Evolutionary conservation across 2,797 vertebrate species (phyloP).

Genomic region (Sebastes hubbsi): DNA sequence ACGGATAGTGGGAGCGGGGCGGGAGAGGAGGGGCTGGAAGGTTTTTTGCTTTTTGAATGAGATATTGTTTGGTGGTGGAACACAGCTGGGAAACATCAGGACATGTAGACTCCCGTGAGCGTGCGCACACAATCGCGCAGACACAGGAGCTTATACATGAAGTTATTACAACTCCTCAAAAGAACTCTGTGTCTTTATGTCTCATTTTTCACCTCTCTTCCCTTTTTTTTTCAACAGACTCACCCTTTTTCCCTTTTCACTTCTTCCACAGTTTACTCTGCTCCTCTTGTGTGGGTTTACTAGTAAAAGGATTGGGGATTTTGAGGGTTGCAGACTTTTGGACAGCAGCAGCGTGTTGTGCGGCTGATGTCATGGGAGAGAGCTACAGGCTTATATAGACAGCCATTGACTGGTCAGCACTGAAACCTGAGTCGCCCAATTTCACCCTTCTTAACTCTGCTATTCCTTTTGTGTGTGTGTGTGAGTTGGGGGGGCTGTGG

Average conservation of each 20-base stretch:
- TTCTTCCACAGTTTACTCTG: slow-evolving; percentile 8
- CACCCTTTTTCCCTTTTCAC: slow-evolving; percentile 6
- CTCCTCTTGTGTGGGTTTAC: slow-evolving; percentile 31
- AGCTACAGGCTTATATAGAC: slow-evolving; percentile 56
- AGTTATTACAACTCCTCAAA: slow-evolving; percentile 46
- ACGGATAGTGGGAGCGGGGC: slow-evolving; percentile 56
- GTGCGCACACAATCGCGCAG: slow-evolving; percentile 44
- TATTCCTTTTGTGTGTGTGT: slow-evolving; percentile 37
- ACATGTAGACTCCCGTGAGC: slow-evolving; percentile 63
- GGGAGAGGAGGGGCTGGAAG: slow-evolving; percentile 43
- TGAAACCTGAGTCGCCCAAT: slow-evolving; percentile 76
- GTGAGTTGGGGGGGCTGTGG: not conserved
- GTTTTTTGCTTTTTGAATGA: slow-evolving; percentile 78
- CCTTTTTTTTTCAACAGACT: not conserved
- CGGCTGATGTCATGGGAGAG: slow-evolving; percentile 81
- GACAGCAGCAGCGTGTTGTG: slow-evolving; percentile 58
- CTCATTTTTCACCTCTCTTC: slow-evolving; percentile 42
- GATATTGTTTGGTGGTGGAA: slow-evolving; percentile 85
- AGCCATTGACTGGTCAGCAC: slow-evolving; percentile 62
- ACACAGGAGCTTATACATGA: slow-evolving; percentile 57
- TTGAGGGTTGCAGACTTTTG: slow-evolving; percentile 46
- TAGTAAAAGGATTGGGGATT: slow-evolving; percentile 32
- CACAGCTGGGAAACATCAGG: slow-evolving; percentile 89
- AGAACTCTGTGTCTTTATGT: slow-evolving; percentile 23
- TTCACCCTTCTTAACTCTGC: slow-evolving; percentile 75